Percentiles rank a stretch among this genome's conserved stretches.
Evolutionary conservation across 2,797 vertebrate species (phyloP).

Genomic region (Phataginus tricuspis): DNA sequence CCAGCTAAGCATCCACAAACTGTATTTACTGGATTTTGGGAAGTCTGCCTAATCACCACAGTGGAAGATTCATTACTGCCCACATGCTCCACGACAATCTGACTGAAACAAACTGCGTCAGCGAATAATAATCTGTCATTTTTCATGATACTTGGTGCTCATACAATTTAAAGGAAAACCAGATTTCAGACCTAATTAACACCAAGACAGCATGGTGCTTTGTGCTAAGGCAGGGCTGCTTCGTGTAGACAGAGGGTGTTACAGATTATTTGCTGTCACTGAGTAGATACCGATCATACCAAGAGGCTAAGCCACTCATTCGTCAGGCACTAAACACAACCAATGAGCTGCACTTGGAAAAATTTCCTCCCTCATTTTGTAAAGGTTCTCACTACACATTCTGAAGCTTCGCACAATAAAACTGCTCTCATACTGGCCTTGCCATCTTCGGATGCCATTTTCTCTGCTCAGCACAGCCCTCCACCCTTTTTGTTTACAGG

Average conservation of each 20-base stretch:
- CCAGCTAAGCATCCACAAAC: neutral
- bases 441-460: no score
- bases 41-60: neutral
- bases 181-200: neutral
- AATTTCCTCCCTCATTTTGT: neutral
- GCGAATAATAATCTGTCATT: neutral
- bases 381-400: neutral
- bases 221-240: neutral
- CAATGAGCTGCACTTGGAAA: neutral
- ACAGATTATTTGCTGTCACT: neutral
- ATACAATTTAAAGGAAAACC: neutral
- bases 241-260: accelerated
- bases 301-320: neutral
- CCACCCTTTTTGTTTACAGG: neutral
- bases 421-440: neutral
- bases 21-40: neutral
- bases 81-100: neutral
- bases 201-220: accelerated
- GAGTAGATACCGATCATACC: neutral
- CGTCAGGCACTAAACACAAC: neutral
- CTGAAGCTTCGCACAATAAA: neutral
- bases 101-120: neutral
- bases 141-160: conserved; percentile 19
- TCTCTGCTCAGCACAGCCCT: neutral
- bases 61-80: neutral